These are phyloP conservation scores for Rhipidura dahli DNA, from an alignment of 2,113 vertebrate genomes.

Conservation along the genomic window DNA sequence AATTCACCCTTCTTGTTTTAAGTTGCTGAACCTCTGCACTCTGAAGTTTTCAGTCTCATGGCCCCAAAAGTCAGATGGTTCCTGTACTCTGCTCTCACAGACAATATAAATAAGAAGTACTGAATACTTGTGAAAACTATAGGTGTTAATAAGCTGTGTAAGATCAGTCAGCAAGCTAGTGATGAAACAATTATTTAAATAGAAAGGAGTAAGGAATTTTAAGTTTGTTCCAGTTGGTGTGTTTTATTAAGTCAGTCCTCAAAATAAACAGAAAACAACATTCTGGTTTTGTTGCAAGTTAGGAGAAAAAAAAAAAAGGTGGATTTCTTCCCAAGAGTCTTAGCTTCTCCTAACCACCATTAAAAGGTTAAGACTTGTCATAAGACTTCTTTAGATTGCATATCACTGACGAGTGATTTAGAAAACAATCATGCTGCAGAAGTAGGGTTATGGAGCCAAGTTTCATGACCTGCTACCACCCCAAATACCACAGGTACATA, in stretches of 20 bases:
- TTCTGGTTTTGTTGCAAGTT: not conserved
- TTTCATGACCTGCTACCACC: not conserved
- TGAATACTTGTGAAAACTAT: not conserved
- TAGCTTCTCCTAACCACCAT: not conserved
- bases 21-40: not conserved
- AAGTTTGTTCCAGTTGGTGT: not conserved
- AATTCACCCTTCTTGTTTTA: not conserved
- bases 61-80: not conserved
- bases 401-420: not conserved
- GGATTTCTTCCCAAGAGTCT: not conserved
- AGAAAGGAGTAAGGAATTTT: not conserved
- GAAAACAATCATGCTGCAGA: not conserved
- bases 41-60: not conserved
- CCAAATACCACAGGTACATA: not conserved
- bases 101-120: not conserved
- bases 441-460: not conserved
- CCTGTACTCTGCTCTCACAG: not conserved
- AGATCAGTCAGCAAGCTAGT: not conserved
- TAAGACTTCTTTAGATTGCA: not conserved
- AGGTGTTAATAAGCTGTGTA: not conserved
- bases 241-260: not conserved
- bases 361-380: not conserved
- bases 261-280: not conserved
- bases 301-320: not conserved
- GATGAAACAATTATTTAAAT: not conserved